Base-by-base conservation (phyloP, 2,888 invertebrate species). In the Drosophila lutescens region DNA sequence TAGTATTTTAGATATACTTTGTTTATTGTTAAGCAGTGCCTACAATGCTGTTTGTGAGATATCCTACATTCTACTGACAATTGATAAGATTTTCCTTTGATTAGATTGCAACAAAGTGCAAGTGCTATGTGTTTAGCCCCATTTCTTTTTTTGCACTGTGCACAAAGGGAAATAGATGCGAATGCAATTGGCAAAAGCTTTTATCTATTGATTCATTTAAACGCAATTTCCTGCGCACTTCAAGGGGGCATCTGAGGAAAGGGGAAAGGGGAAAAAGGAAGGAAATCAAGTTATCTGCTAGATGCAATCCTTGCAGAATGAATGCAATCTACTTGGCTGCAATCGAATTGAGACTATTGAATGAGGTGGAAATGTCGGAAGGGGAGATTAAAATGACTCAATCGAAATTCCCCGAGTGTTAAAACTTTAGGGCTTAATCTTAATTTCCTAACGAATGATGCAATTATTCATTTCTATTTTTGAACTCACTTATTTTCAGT, bases 151-250 rank as follows among this genome's bases (percentile, higher is more conserved):
- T 59, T 13, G 6, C 59, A 20, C 53, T 43, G 41, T 63, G 59
- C 12, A 47, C 12, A 15, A 12, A 49, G 41, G 49, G 62, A 51
- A 44, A 53, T 51, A 53, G 65, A 58, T 77, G 54, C 77, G 68
- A 71, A 30, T 80, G 82, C 86, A 86, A 80, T 86, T 86, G 83
- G 86, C 78, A 77, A 76, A 78, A 63, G 74, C 68, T 83, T 77
- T 78, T 81, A 74, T 79, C 80, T 78, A 82, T 80, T 82, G 78
- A 80, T 80, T 82, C 74, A 83, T 70, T 82, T 68, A 74, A 63
- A 75, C 63, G 79, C 68, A 78, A 82, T 82, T 82, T 82, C 86
- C 82, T 82, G 82, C 78, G 70, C 79, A 59, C 51, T 53, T 36
- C 38, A 36, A 67, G 49, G 50, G 50, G 55, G 41, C 30, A 13